Conservation (phyloP, 92 coral and sea anemone genomes). For the Palythoa heliodiscus region DNA sequence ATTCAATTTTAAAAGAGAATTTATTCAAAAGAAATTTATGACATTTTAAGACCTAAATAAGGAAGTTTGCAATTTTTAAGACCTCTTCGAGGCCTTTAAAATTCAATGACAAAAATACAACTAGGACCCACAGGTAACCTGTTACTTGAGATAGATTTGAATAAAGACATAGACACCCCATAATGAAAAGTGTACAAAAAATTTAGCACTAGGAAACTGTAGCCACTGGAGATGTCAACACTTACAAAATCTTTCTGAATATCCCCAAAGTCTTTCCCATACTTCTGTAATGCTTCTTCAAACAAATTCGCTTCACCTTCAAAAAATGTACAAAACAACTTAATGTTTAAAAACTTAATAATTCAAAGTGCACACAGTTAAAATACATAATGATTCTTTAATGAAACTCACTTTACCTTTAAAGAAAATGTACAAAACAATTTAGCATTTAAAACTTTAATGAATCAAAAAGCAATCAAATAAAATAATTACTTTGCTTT, state of each 20-base stretch:
- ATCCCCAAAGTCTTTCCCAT: slow-evolving; percentile 98
- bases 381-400: slow-evolving; percentile 82
- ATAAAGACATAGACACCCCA: neutral
- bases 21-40: too few species aligned
- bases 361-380: neutral
- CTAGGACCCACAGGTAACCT: too few species aligned
- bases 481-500: too few species aligned
- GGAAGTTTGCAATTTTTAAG: too few species aligned
- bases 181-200: neutral
- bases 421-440: neutral
- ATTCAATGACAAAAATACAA: too few species aligned
- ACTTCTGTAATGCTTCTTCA: slow-evolving; percentile 97
- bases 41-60: too few species aligned
- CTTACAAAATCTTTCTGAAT: slow-evolving; percentile 99
- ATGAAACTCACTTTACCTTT: slow-evolving; percentile 94
- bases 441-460: neutral
- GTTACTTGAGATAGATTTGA: too few species aligned
- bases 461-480: neutral
- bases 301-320: slow-evolving; percentile 96
- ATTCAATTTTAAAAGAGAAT: too few species aligned
- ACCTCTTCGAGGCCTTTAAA: too few species aligned
- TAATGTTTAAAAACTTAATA: neutral
- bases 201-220: neutral
- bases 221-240: neutral
- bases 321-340: neutral